Evolutionary conservation across 2,113 vertebrate genomes (phyloP).

Genomic region (Eonycteris spelaea): DNA sequence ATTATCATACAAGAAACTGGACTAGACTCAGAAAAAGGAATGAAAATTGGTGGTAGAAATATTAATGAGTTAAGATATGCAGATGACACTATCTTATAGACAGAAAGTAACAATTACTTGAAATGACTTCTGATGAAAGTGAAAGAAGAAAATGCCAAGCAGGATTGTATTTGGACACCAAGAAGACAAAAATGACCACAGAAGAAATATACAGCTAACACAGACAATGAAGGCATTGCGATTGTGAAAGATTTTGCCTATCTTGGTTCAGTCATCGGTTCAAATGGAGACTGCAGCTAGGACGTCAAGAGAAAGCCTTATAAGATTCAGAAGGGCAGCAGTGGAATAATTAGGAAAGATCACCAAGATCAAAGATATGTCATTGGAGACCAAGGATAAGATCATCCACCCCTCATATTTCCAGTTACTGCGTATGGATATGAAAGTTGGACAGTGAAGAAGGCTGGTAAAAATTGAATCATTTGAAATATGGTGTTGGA

Average conservation of each 20-base stretch:
- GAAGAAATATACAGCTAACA: neutral
- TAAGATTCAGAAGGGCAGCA: neutral
- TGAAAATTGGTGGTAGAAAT: neutral
- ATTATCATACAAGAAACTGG: neutral
- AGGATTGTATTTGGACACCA: neutral
- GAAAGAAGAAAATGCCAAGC: neutral
- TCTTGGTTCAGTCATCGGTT: neutral
- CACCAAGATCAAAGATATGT: neutral
- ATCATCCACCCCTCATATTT: neutral
- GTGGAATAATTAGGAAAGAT: neutral
- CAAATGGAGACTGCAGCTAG: neutral
- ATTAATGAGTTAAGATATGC: neutral
- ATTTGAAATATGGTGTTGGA: neutral
- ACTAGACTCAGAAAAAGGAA: neutral
- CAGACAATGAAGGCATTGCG: neutral
- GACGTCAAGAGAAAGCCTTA: neutral
- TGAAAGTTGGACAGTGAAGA: neutral
- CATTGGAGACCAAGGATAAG: neutral
- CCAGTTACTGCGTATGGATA: too few species aligned
- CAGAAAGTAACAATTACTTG: neutral
- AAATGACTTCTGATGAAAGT: neutral
- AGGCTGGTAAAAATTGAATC: neutral
- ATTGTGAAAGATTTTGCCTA: neutral
- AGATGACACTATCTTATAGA: neutral
- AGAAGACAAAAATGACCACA: neutral